These are phyloP conservation scores for Furcula furcula DNA, from an alignment of 2,888 invertebrate species.

Conservation along the genomic window DNA sequence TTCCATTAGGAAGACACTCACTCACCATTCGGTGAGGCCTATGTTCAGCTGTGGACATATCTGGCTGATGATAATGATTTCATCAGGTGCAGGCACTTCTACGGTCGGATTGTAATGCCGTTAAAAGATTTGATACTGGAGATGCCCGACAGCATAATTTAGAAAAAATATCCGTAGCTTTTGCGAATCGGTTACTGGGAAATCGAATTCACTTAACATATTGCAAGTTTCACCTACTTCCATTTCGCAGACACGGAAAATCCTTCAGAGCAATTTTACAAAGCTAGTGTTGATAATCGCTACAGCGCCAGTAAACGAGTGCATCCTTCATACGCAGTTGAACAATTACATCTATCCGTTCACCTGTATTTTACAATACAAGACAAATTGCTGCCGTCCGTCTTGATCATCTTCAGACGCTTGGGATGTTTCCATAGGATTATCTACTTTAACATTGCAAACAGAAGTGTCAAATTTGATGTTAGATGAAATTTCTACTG, in stretches of 20 bases:
- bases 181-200: no score
- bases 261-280: not conserved
- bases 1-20: no score
- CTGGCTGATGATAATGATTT: no score
- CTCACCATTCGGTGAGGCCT: no score
- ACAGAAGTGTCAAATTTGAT: not conserved
- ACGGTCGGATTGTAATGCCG: no score
- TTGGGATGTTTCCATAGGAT: not conserved
- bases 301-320: slow-evolving; percentile 13
- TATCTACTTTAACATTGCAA: not conserved
- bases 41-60: no score
- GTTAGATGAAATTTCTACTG: not conserved
- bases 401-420: not conserved
- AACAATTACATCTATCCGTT: slow-evolving; percentile 29
- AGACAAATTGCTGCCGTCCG: slow-evolving; percentile 40
- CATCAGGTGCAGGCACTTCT: no score
- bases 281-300: slow-evolving; percentile 7
- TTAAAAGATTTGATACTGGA: no score
- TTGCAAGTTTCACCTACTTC: not conserved
- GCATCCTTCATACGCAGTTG: slow-evolving; percentile 16
- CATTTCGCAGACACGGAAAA: not conserved
- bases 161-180: no score
- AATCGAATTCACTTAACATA: not conserved
- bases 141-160: no score
- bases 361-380: slow-evolving; percentile 20